phyloP scores from a whole-genome alignment of 2,797 vertebrate species.

The Sebastes steindachneri region DNA sequence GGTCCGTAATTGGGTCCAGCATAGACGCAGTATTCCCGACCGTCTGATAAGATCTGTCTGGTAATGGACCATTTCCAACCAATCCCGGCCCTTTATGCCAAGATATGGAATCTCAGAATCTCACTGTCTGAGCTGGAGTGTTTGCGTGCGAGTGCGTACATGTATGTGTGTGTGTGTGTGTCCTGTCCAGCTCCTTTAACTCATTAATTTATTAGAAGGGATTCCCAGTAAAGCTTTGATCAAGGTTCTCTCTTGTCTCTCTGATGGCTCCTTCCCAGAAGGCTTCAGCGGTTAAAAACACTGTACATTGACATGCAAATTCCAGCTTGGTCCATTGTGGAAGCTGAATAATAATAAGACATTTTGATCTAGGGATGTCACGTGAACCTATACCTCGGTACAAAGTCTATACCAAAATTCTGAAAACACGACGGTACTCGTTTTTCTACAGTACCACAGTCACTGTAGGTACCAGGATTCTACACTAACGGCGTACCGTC shows the following conservation, averaged over 20 bases:
- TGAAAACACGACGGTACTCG: too few relatives aligned
- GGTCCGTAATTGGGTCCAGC: slow-evolving; percentile 54
- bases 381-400: too few relatives aligned
- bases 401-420: too few relatives aligned
- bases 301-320: neutral
- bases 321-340: neutral
- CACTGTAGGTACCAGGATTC: accelerated
- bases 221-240: slow-evolving; percentile 59
- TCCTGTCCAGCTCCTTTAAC: slow-evolving; percentile 39
- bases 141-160: neutral
- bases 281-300: slow-evolving; percentile 24
- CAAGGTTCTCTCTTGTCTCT: neutral
- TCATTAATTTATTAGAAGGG: slow-evolving; percentile 58
- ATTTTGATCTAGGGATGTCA: too few relatives aligned
- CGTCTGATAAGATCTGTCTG: slow-evolving; percentile 68
- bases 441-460: too few relatives aligned
- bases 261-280: slow-evolving; percentile 32
- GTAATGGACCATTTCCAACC: slow-evolving; percentile 71
- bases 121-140: slow-evolving; percentile 47
- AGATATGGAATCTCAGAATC: slow-evolving; percentile 71
- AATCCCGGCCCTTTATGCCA: slow-evolving; percentile 51
- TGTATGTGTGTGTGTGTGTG: slow-evolving; percentile 5
- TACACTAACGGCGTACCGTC: too few relatives aligned
- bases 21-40: slow-evolving; percentile 59
- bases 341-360: neutral